Evolutionary conservation across 2,113 vertebrate species (phyloP), one percentile per base, ranked within the genome.

Genomic region (Seriola rivoliana): DNA sequence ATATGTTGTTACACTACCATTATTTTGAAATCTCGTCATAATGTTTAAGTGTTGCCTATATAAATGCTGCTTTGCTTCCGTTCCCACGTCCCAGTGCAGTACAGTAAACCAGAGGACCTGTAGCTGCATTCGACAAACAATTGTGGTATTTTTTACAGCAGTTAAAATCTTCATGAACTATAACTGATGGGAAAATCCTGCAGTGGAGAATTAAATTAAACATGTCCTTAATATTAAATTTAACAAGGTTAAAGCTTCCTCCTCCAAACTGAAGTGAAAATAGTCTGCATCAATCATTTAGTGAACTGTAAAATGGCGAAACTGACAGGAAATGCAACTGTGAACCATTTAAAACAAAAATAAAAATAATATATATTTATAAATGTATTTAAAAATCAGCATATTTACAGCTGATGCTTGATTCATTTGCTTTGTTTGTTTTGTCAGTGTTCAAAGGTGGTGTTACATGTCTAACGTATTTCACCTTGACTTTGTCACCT

Each of bases 401-500:
- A 78, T 17, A 17, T 36, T n/a, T 1, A 44, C 10, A 29, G 4
- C 55, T 5, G 46, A 6, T 40, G 40, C 2, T 34, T n/a, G 34
- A 25, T 23, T 67, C 6, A 5, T 48, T 79, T 40, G 14, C 36
- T 19, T 79, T 40, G 14, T 29, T 19, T 58, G 11, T 62, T 52
- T 54, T 4, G 16, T 40, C 46, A 8, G 21, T 5, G 2, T 29
- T 52, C 52, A 32, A n/a, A 62, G 46, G 34, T 7, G 13, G 19
- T 65, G 9, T 29, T 52, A 9, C 25, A 19, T 69, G 54, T 57
- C 10, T 42, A 10, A 42, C 44, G 17, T 40, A 0, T 63, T 68
- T 71, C 8, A 60, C 54, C 70, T 50, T 14, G 40, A 50, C 38
- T 63, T 34, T 58, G 10, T 46, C 34, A 68, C 40, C 70, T 80